Evolutionary conservation across 2,888 invertebrate species (phyloP).

Genomic region (Drosophila suboccidentalis): DNA sequence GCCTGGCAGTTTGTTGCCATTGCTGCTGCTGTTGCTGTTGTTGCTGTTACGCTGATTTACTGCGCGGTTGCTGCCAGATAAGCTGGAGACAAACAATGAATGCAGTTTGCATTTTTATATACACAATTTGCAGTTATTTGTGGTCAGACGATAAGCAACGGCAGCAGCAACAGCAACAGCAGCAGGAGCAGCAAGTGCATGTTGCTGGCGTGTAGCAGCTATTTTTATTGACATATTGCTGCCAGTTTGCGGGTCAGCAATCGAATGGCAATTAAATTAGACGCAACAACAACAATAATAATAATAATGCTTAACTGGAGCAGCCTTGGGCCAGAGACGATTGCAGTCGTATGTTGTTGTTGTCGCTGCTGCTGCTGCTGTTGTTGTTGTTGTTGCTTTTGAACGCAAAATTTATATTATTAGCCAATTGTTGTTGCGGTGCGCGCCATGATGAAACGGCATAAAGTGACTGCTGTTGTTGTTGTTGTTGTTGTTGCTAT

Average conservation of each 20-base stretch:
- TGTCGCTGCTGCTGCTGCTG: constrained; percentile 8
- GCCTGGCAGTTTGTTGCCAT: constrained; percentile 75
- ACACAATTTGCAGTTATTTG: constrained; percentile 82
- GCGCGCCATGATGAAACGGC: constrained; percentile 62
- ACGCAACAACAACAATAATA: constrained; percentile 37
- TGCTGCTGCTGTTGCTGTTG: constrained; percentile 40
- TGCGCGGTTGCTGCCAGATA: constrained; percentile 69
- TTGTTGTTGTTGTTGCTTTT: constrained; percentile 47
- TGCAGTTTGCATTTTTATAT: constrained; percentile 69
- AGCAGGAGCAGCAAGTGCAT: constrained; percentile 52
- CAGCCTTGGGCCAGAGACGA: constrained; percentile 60
- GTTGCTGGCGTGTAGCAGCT: constrained; percentile 55
- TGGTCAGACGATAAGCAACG: constrained; percentile 65
- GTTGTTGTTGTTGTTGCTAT: constrained; percentile 12
- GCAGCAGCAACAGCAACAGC: constrained; percentile 23
- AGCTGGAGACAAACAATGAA: constrained; percentile 77
- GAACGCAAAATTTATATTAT: constrained; percentile 75
- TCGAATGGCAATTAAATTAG: constrained; percentile 78
- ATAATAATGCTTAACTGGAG: constrained; percentile 58
- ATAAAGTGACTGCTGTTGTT: constrained; percentile 47
- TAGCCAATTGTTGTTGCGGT: constrained; percentile 71
- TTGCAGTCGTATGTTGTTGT: constrained; percentile 28
- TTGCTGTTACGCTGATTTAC: constrained; percentile 73
- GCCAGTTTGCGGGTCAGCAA: constrained; percentile 72
- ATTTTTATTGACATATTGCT: constrained; percentile 72